A percentile compares a stretch with the other conserved stretches of the same genome.
Evolutionary conservation across 2,113 vertebrate species (phyloP).

Genomic region (Perca schrenkii): DNA sequence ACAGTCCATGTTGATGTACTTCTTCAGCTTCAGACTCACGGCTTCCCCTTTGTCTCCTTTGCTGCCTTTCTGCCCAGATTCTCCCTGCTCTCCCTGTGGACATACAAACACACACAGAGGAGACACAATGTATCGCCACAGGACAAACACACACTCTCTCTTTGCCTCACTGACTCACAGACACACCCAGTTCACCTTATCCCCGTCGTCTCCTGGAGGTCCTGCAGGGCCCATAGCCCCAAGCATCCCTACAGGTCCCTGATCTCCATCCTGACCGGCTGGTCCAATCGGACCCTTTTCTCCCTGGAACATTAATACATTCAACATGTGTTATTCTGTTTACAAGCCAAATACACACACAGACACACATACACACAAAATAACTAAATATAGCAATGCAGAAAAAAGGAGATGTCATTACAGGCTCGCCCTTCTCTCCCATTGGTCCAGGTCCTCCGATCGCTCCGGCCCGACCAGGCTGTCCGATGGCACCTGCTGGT

Average conservation of each 20-base stretch:
- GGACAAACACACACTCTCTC: slow-evolving; percentile 7
- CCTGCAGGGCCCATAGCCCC: slow-evolving; percentile 80
- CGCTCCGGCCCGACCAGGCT: slow-evolving; percentile 90
- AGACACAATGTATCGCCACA: not conserved
- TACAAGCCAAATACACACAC: slow-evolving; percentile 9
- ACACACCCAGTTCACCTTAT: slow-evolving; percentile 76
- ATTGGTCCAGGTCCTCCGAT: slow-evolving; percentile 91
- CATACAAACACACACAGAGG: slow-evolving; percentile 21
- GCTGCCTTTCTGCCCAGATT: slow-evolving; percentile 86
- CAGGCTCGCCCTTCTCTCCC: slow-evolving; percentile 96
- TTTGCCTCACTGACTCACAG: not conserved
- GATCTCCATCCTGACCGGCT: slow-evolving; percentile 82
- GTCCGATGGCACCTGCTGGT: slow-evolving; percentile 92
- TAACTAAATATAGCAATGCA: not conserved
- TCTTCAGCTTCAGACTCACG: slow-evolving; percentile 68
- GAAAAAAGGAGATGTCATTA: slow-evolving; percentile 75
- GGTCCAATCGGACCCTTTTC: slow-evolving; percentile 83
- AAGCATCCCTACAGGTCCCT: slow-evolving; percentile 78
- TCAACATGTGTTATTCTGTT: not conserved
- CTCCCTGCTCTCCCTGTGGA: slow-evolving; percentile 84
- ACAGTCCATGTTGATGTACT: not conserved
- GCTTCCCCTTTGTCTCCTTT: slow-evolving; percentile 88
- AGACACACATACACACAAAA: not conserved
- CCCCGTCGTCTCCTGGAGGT: slow-evolving; percentile 84
- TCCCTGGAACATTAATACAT: slow-evolving; percentile 75